A percentile compares a stretch with the other conserved stretches of the same genome.
These are phyloP conservation scores for Aurelia coerulea DNA, from an alignment of 30 jellyfish, hydroid and myxozoan genomes.

Conservation along the genomic window DNA sequence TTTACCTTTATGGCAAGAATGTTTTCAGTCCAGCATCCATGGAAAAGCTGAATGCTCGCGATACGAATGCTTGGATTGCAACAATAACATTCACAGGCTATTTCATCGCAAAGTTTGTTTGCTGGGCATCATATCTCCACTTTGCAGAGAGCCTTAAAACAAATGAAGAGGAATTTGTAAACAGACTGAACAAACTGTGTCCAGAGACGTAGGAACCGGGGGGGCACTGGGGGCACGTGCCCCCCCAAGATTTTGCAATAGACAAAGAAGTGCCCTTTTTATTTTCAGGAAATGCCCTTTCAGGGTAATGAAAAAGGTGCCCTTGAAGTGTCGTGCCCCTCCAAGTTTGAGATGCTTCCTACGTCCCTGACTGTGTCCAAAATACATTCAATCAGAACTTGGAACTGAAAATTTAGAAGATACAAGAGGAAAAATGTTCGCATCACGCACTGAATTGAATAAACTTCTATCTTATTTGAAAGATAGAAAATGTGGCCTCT, in stretches of 20 bases:
- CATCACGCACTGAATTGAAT: slow-evolving; percentile 8
- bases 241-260: too few relatives aligned
- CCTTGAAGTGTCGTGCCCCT: too few relatives aligned
- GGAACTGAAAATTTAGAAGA: neutral
- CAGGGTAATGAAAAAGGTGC: too few relatives aligned
- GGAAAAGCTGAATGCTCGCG: neutral
- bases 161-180: neutral
- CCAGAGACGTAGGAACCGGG: too few relatives aligned
- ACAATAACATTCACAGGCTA: neutral
- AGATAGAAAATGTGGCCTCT: slow-evolving; percentile 20
- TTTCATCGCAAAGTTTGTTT: slow-evolving; percentile 6
- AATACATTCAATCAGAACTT: neutral
- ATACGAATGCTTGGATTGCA: neutral
- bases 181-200: slow-evolving; percentile 10
- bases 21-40: too few relatives aligned
- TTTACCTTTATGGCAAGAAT: neutral
- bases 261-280: too few relatives aligned
- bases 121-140: neutral
- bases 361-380: neutral
- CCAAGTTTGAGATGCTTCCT: too few relatives aligned
- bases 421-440: neutral
- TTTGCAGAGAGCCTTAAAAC: slow-evolving; percentile 24
- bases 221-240: too few relatives aligned
- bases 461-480: neutral
- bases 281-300: too few relatives aligned